Evolutionary conservation across 2,113 vertebrate genomes (phyloP).

Genomic region (Paralichthys olivaceus): DNA sequence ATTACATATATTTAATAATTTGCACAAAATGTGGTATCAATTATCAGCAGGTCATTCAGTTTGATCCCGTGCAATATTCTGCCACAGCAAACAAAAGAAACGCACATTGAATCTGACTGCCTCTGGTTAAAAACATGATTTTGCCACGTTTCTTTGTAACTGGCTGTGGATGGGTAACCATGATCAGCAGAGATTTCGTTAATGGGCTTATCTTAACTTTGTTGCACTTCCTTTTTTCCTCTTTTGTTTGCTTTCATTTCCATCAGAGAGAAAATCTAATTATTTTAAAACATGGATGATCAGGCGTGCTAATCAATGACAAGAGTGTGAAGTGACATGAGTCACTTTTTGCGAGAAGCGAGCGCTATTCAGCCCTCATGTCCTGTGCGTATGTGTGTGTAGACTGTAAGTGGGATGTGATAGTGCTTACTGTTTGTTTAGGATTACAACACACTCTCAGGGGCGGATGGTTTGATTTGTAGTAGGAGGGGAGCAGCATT

Average conservation of each 20-base stretch:
- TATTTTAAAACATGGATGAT: constrained; percentile 42
- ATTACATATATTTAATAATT: constrained; percentile 77
- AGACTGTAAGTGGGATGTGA: constrained; percentile 49
- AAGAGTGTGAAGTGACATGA: constrained; percentile 41
- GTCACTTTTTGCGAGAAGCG: constrained; percentile 28
- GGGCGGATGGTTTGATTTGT: constrained; percentile 66
- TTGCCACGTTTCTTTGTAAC: constrained; percentile 28
- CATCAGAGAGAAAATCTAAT: constrained; percentile 18
- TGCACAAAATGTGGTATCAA: constrained; percentile 73
- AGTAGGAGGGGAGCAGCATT: constrained; percentile 31
- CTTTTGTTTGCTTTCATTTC: constrained; percentile 27
- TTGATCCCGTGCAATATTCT: constrained; percentile 67
- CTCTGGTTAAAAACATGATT: constrained; percentile 7
- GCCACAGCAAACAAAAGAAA: constrained; percentile 25
- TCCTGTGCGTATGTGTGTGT: constrained; percentile 4
- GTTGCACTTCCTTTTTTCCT: constrained; percentile 18
- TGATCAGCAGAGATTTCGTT: constrained; percentile 3
- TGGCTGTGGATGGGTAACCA: neutral
- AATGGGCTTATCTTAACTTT: constrained; percentile 26
- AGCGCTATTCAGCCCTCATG: constrained; percentile 24
- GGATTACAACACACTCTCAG: constrained; percentile 57
- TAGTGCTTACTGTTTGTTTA: constrained; percentile 61
- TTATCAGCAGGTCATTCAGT: constrained; percentile 74
- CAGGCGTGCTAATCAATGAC: constrained; percentile 50
- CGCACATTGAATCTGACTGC: constrained; percentile 10